Conservation (phyloP, 1,140 invertebrate species). For the Formica exsecta region DNA sequence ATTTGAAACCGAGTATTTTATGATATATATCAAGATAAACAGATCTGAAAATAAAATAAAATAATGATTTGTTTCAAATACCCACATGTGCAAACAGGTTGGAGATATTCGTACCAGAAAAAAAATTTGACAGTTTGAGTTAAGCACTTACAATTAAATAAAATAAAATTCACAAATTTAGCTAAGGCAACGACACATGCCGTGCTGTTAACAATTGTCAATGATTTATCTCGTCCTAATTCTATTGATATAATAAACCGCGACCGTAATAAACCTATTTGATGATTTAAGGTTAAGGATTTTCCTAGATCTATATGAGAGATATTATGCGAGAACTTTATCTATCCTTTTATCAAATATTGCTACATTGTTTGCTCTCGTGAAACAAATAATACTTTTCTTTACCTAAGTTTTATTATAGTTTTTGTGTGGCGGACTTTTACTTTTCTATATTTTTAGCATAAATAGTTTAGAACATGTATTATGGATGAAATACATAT, state of each 20-base stretch:
- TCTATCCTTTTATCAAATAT: not conserved
- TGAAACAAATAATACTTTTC: not conserved
- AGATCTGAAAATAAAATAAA: not conserved
- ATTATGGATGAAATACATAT: not conserved
- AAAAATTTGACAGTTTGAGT: conserved; percentile 43
- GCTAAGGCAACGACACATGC: not conserved
- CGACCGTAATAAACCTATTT: not conserved
- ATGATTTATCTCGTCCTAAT: conserved; percentile 32
- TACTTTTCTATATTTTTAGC: not conserved
- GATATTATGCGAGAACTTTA: not conserved
- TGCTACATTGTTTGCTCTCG: not conserved
- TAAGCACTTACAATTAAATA: not conserved
- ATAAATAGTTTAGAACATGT: not conserved
- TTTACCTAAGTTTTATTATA: not conserved
- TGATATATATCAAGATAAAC: not conserved
- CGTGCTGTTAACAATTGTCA: not conserved
- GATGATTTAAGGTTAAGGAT: conserved; percentile 24
- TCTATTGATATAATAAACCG: conserved; percentile 30
- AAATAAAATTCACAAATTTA: conserved; percentile 5
- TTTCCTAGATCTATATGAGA: not conserved
- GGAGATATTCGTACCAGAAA: not conserved
- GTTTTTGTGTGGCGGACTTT: not conserved
- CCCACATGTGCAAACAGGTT: not conserved
- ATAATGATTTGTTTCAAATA: not conserved
- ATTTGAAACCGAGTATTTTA: not conserved